Conservation (phyloP, 2,888 invertebrate genomes). For the Dorcus parallelipipedus region DNA sequence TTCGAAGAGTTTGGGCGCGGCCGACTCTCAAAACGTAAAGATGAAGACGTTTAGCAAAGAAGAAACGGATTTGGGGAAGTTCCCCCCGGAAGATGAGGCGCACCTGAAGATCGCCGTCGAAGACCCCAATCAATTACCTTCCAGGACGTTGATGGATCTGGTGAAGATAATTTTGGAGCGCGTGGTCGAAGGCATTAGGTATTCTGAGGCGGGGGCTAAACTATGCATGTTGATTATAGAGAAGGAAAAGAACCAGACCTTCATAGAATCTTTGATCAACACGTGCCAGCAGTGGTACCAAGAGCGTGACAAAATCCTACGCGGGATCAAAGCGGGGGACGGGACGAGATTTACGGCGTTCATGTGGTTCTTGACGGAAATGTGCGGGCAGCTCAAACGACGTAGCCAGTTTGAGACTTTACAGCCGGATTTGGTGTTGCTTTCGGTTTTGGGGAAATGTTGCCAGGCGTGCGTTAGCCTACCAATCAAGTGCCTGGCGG, state of each 20-base stretch:
- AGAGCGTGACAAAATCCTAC: constrained; percentile 68
- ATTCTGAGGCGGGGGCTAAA: constrained; percentile 79
- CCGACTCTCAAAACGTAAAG: constrained; percentile 68
- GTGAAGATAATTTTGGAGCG: constrained; percentile 78
- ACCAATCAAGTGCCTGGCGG: constrained; percentile 75
- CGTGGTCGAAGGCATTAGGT: constrained; percentile 72
- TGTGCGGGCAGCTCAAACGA: constrained; percentile 83
- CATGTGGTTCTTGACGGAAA: constrained; percentile 86
- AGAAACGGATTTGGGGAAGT: constrained; percentile 72
- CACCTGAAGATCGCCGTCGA: constrained; percentile 73
- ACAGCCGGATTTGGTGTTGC: constrained; percentile 70
- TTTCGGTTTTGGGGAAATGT: constrained; percentile 82
- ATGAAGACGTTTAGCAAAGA: constrained; percentile 63
- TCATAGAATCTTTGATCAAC: constrained; percentile 83
- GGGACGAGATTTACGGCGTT: constrained; percentile 74
- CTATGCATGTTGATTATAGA: constrained; percentile 84
- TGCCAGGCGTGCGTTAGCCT: constrained; percentile 84
- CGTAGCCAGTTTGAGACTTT: constrained; percentile 57
- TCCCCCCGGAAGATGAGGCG: constrained; percentile 69
- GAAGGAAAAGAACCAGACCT: constrained; percentile 83
- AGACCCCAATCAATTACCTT: constrained; percentile 75
- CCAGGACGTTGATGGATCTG: constrained; percentile 77
- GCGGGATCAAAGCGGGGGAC: constrained; percentile 56
- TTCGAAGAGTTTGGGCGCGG: constrained; percentile 77
- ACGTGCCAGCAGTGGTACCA: constrained; percentile 84